These are phyloP conservation scores for Charina bottae DNA, from an alignment of 2,113 vertebrate genomes.

Conservation along the genomic window DNA sequence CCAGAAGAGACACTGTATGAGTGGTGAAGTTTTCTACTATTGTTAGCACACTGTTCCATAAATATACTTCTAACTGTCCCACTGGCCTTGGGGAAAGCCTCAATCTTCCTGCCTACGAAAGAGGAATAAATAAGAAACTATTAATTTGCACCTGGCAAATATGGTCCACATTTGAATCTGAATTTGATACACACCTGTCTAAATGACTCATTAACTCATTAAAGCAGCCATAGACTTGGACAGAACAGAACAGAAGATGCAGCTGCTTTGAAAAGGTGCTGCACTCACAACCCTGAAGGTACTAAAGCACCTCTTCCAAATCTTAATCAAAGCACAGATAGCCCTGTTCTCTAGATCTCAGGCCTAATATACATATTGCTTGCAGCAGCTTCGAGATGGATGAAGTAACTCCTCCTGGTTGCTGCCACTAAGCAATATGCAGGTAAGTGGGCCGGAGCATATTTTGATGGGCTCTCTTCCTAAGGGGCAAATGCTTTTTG, in stretches of 20 bases:
- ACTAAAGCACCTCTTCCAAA: not conserved
- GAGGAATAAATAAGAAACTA: not conserved
- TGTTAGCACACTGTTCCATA: not conserved
- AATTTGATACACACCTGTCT: not conserved
- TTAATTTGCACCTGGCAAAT: not conserved
- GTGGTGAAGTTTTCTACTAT: slow-evolving; percentile 35
- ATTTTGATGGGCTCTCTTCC: too few species aligned
- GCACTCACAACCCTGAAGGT: not conserved
- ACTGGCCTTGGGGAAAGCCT: not conserved
- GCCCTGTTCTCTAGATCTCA: not conserved
- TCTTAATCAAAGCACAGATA: not conserved
- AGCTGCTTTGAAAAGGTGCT: not conserved
- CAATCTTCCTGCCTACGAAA: not conserved
- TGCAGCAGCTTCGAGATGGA: too few species aligned
- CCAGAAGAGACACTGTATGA: slow-evolving; percentile 52
- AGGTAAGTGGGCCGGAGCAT: too few species aligned
- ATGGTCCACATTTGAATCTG: not conserved
- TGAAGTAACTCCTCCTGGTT: too few species aligned
- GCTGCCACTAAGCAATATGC: too few species aligned
- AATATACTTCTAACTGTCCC: not conserved
- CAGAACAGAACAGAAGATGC: not conserved
- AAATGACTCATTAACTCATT: not conserved
- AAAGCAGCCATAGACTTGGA: not conserved
- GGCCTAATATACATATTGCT: too few species aligned
- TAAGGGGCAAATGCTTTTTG: too few species aligned